Evolutionary conservation across 37 sponge, comb jelly and placozoan genomes (phyloP).

Genomic region (Lycopodina hypogea): DNA sequence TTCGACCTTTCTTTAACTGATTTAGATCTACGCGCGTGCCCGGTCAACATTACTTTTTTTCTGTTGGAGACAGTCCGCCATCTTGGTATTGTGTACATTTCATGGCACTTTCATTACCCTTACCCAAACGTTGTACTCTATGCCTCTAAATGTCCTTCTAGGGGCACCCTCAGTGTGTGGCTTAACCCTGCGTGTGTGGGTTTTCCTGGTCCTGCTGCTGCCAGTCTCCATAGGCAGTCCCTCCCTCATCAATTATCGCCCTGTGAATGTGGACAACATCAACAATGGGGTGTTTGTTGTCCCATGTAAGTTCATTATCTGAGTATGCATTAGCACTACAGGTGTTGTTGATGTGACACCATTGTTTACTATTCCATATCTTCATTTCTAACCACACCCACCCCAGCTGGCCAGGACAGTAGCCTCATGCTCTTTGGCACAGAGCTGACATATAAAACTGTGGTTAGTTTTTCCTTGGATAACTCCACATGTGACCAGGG

Average conservation of each 20-base stretch:
- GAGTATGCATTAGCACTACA: no score
- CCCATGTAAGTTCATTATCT: neutral
- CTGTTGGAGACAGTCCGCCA: no score
- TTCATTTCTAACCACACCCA: neutral
- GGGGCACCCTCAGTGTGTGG: no score
- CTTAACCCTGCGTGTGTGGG: no score
- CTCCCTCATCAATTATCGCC: constrained; percentile 13
- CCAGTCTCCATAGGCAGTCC: neutral
- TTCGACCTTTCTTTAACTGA: no score
- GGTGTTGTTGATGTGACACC: no score
- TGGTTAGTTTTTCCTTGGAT: constrained; percentile 18
- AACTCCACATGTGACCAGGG: neutral
- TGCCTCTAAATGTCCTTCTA: no score
- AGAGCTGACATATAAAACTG: constrained; percentile 26
- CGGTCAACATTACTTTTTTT: no score
- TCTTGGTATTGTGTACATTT: neutral
- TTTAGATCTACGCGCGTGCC: no score
- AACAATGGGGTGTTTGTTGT: constrained; percentile 15
- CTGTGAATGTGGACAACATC: neutral
- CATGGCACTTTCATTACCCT: no score
- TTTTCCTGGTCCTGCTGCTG: no score
- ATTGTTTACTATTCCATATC: neutral
- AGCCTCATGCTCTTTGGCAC: constrained; percentile 39
- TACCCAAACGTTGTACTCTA: no score
- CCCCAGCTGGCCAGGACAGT: constrained; percentile 1